phyloP scores from a whole-genome alignment of 2,113 vertebrate genomes.

The Lepus timidus region DNA sequence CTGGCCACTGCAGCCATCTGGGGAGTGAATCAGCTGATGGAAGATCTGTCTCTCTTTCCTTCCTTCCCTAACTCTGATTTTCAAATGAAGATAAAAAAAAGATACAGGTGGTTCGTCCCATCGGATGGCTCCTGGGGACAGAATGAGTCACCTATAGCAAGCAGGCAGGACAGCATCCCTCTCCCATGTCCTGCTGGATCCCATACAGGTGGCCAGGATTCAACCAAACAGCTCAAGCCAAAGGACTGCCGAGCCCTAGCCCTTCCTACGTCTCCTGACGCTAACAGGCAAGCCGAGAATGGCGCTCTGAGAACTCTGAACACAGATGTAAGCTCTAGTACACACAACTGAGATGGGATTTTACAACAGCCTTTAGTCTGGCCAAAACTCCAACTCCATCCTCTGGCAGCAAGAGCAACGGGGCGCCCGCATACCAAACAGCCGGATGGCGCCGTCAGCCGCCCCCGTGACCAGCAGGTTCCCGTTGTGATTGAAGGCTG shows the following conservation, averaged over 20 bases:
- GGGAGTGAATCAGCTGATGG: too few relatives aligned
- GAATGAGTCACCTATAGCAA: neutral
- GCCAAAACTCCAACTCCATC: neutral
- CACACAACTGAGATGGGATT: neutral
- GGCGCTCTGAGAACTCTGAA: neutral
- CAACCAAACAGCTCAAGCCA: neutral
- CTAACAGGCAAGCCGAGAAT: fast-evolving
- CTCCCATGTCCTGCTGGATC: neutral
- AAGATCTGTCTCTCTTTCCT: too few relatives aligned
- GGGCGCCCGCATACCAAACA: conserved; percentile 91
- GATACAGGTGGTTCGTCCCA: neutral
- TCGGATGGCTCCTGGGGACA: neutral
- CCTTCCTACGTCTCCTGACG: fast-evolving
- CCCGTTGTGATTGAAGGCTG: conserved; percentile 98
- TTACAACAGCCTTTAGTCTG: neutral
- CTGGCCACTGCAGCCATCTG: too few relatives aligned
- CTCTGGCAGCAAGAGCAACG: neutral
- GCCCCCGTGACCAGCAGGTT: conserved; percentile 98
- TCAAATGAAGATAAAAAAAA: too few relatives aligned
- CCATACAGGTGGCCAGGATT: neutral
- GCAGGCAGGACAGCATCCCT: fast-evolving
- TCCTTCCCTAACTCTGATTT: too few relatives aligned
- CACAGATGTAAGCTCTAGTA: neutral
- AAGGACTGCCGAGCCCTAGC: neutral
- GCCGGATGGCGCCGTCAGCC: conserved; percentile 95